Evolutionary conservation across 64 coral and sea anemone genomes (phyloP), one percentile per base, ranked within the genome.

Genomic region (Actinia equina): DNA sequence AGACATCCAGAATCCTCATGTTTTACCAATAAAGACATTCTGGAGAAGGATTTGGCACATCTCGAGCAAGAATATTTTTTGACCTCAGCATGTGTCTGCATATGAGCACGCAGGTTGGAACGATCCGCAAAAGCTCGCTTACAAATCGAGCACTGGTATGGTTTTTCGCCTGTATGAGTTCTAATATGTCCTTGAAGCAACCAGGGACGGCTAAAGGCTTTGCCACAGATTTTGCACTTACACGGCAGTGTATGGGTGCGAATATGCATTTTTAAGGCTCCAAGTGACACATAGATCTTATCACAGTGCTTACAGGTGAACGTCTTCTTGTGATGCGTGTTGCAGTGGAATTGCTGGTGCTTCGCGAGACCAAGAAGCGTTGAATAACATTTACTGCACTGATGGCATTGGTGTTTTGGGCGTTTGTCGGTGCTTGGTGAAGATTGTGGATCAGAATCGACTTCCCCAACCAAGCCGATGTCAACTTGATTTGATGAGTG

Each of bases 291-390:
- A 79, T 99, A 99, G 17, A 92, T 87, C 70, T 99, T 99, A 54
- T 99, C 97, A 87, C 97, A 99, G 61, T 99, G 89, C 85, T 99
- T 99, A 89, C 97, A 99, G 61, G 91, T 91, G 82, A 99, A 99
- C 70, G 91, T 88, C 87, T 95, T 99, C 41, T 84, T 90, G 45
- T 90, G 88, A 52, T 83, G 83, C 17, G 86, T 65, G 61, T 53
- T 88, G 82, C 87, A 84, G 56, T 95, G 89, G 43, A 84, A 79
- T 41, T 86, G 76, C 27, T 99, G 93, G 82, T 95, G 93, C 83
- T 99, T 99, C 6, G 88, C 77, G 15, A 93, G 52, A 12, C 89
- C 93, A 54, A 87, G 54, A 43, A 81, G 37, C n/a, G 94, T 97
- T 14, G 83, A 79, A 43, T 88, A 93, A 71, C 83, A 87, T 88